Conservation (phyloP, 2,113 vertebrate genomes). For the Silurus meridionalis region DNA sequence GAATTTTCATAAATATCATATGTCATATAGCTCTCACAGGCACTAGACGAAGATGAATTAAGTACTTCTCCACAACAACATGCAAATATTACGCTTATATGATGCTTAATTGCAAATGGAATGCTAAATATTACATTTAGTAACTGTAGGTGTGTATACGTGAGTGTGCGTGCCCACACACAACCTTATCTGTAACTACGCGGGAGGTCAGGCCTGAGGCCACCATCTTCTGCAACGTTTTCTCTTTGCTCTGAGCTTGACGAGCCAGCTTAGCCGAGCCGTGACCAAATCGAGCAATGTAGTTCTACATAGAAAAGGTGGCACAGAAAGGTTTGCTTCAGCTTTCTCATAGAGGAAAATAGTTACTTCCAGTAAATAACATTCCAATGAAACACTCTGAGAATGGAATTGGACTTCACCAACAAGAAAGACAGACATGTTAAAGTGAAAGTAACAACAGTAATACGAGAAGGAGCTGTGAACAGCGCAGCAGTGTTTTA, state of each 20-base stretch:
- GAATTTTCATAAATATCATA: too few species aligned
- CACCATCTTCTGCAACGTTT: slow-evolving; percentile 99
- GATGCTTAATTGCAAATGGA: not conserved
- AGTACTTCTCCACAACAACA: not conserved
- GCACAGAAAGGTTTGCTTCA: not conserved
- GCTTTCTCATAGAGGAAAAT: not conserved
- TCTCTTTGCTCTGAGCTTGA: slow-evolving; percentile 99
- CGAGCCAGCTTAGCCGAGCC: slow-evolving; percentile 95
- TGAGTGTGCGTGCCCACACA: not conserved
- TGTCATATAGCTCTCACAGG: not conserved
- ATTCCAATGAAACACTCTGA: not conserved
- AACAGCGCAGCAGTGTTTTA: slow-evolving; percentile 54
- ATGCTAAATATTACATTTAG: not conserved
- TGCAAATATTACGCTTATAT: not conserved
- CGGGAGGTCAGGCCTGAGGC: slow-evolving; percentile 93
- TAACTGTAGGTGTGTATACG: not conserved
- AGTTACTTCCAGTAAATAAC: not conserved
- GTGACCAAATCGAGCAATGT: slow-evolving; percentile 96
- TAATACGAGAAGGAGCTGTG: not conserved
- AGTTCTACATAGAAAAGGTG: slow-evolving; percentile 77
- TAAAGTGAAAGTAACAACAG: not conserved
- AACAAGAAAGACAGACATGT: not conserved
- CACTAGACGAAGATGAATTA: not conserved
- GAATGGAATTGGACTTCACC: not conserved
- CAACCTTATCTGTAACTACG: slow-evolving; percentile 95